Evolutionary conservation across 2,113 vertebrate species (phyloP).

Genomic region (Protomyctophum bolini): DNA sequence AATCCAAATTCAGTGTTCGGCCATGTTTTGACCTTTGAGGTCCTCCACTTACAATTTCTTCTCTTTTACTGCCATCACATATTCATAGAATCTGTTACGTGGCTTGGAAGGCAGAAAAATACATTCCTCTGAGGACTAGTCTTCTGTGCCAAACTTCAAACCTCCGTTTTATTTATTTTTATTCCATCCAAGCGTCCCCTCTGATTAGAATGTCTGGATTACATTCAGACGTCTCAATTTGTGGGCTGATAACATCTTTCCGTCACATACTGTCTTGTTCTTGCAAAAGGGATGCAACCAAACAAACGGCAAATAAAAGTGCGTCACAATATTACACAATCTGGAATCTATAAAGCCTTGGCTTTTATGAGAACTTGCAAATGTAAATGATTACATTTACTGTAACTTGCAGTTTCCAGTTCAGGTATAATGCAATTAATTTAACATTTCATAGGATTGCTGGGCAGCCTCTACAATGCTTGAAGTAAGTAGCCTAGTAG

Average conservation of each 20-base stretch:
- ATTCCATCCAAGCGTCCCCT: constrained; percentile 79
- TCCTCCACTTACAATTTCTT: constrained; percentile 61
- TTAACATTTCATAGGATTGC: constrained; percentile 15
- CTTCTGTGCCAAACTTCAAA: constrained; percentile 83
- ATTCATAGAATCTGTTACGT: constrained; percentile 88
- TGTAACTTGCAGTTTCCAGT: neutral
- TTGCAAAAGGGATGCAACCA: constrained; percentile 50
- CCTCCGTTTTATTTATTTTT: constrained; percentile 45
- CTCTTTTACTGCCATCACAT: constrained; percentile 79
- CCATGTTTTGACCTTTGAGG: constrained; percentile 26
- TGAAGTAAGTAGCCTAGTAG: too few relatives aligned
- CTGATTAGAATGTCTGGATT: constrained; percentile 87
- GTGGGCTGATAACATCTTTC: constrained; percentile 85
- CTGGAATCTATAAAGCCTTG: constrained; percentile 24
- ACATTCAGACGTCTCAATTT: constrained; percentile 90
- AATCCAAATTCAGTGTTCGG: constrained; percentile 19
- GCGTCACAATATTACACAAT: constrained; percentile 11
- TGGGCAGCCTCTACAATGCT: constrained; percentile 2
- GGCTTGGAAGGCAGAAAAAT: constrained; percentile 87
- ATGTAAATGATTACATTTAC: constrained; percentile 22
- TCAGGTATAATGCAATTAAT: neutral
- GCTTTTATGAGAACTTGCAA: constrained; percentile 18
- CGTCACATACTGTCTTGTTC: constrained; percentile 53
- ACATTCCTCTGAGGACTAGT: constrained; percentile 85
- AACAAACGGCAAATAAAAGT: constrained; percentile 33